Conservation (phyloP, 2,113 vertebrate species). For the Corvus hawaiiensis region DNA sequence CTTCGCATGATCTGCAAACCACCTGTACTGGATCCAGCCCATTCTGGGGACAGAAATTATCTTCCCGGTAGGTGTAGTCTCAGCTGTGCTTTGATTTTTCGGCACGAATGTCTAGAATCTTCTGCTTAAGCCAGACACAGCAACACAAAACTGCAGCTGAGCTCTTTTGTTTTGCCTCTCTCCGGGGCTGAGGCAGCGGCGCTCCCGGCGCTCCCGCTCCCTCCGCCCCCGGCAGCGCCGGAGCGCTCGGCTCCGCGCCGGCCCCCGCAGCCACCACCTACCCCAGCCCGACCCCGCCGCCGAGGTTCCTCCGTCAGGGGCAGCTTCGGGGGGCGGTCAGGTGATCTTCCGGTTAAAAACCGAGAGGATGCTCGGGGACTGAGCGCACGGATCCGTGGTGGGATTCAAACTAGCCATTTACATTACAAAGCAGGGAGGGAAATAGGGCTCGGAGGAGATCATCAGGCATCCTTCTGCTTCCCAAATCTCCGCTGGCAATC, state of each 20-base stretch:
- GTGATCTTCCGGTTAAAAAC: constrained; percentile 54
- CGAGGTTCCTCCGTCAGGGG: background rate
- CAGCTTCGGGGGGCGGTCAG: constrained; percentile 61
- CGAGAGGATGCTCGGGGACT: constrained; percentile 21
- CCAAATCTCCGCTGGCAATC: constrained; percentile 21
- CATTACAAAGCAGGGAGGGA: constrained; percentile 60
- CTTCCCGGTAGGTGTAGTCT: constrained; percentile 57
- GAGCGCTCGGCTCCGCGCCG: constrained; percentile 13
- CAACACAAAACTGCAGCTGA: constrained; percentile 73
- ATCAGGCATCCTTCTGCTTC: constrained; percentile 33
- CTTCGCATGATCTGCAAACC: constrained; percentile 66
- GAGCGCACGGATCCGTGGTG: constrained; percentile 30
- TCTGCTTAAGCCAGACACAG: constrained; percentile 67
- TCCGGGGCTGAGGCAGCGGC: constrained; percentile 70
- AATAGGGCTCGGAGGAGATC: constrained; percentile 38
- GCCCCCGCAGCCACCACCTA: constrained; percentile 57
- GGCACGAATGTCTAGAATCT: constrained; percentile 70
- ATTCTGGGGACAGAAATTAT: constrained; percentile 47
- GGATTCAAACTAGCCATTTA: constrained; percentile 54
- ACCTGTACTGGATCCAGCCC: constrained; percentile 78
- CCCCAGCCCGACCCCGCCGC: constrained; percentile 41
- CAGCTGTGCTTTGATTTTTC: constrained; percentile 61
- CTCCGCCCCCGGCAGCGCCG: constrained; percentile 60
- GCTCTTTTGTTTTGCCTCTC: constrained; percentile 80
- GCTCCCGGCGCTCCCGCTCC: constrained; percentile 40